phyloP scores from a whole-genome alignment of 2,113 vertebrate genomes.

The Neopipo cinnamomea region DNA sequence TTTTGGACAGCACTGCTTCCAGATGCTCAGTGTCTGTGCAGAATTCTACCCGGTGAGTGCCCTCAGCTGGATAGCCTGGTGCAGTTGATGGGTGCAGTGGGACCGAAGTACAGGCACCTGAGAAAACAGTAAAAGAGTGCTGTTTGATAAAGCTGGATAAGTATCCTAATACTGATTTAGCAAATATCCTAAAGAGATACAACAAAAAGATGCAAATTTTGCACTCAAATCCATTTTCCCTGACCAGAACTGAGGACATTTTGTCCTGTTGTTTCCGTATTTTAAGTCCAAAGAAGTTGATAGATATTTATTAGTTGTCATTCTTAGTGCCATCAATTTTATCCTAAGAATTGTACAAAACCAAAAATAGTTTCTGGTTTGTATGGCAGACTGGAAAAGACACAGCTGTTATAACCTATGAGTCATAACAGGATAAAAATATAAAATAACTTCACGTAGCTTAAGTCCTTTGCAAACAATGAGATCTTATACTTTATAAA shows the following conservation, averaged over 20 bases:
- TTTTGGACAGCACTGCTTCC: slow-evolving; percentile 67
- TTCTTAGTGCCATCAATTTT: not conserved
- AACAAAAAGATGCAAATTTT: not conserved
- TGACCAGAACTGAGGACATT: not conserved
- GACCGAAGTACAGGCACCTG: slow-evolving; percentile 62
- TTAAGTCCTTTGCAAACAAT: not conserved
- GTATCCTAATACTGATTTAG: not conserved
- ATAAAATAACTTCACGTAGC: not conserved
- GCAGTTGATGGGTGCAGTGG: slow-evolving; percentile 71
- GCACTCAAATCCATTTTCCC: not conserved
- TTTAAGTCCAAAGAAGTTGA: not conserved
- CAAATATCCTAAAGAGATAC: not conserved
- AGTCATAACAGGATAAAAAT: not conserved
- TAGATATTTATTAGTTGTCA: not conserved
- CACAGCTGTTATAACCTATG: not conserved
- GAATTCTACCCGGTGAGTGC: slow-evolving; percentile 84
- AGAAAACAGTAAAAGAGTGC: not conserved
- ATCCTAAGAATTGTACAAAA: not conserved
- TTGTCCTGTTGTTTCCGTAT: not conserved
- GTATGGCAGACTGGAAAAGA: not conserved
- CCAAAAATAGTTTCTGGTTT: not conserved
- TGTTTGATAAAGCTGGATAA: not conserved
- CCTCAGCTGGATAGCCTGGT: slow-evolving; percentile 19
- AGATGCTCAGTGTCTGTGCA: slow-evolving; percentile 64
- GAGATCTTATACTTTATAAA: not conserved